A percentile compares a stretch with the other conserved stretches of the same genome.
Evolutionary conservation across 1,140 invertebrate genomes (phyloP).

Genomic region (Drepana arcuata): DNA sequence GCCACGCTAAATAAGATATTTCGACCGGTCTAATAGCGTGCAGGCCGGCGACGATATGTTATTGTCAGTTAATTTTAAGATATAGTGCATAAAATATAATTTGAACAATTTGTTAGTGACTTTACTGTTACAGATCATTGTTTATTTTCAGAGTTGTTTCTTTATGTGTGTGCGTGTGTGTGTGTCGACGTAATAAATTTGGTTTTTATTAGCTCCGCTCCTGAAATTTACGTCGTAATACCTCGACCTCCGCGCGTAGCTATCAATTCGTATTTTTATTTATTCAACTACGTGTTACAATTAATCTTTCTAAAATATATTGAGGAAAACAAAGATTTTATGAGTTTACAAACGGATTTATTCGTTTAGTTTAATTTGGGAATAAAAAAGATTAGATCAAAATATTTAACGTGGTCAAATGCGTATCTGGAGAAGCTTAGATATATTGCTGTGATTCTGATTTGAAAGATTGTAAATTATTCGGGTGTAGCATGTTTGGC

Average conservation of each 20-base stretch:
- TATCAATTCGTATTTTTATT: not conserved
- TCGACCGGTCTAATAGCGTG: constrained; percentile 31
- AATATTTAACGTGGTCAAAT: no score
- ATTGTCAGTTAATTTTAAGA: constrained; percentile 58
- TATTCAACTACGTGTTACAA: not conserved
- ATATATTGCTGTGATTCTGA: no score
- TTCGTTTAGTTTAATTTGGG: no score
- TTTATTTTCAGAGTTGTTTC: constrained; percentile 24
- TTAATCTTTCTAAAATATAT: not conserved
- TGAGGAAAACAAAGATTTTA: no score
- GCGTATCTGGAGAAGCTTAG: no score
- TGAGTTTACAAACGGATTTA: no score
- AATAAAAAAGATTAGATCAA: no score
- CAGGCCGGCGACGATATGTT: constrained; percentile 41
- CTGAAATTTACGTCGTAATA: no score
- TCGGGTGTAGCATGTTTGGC: no score
- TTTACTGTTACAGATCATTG: constrained; percentile 18
- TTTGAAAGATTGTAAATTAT: no score
- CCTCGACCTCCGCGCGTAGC: not conserved
- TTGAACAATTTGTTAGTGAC: constrained; percentile 36
- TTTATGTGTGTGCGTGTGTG: no score
- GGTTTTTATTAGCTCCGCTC: not conserved
- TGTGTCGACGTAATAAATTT: not conserved
- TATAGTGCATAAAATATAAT: constrained; percentile 43
- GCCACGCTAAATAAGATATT: constrained; percentile 43